These are phyloP conservation scores for Ceyx cyanopectus DNA, from an alignment of 2,113 vertebrate genomes.

Conservation along the genomic window DNA sequence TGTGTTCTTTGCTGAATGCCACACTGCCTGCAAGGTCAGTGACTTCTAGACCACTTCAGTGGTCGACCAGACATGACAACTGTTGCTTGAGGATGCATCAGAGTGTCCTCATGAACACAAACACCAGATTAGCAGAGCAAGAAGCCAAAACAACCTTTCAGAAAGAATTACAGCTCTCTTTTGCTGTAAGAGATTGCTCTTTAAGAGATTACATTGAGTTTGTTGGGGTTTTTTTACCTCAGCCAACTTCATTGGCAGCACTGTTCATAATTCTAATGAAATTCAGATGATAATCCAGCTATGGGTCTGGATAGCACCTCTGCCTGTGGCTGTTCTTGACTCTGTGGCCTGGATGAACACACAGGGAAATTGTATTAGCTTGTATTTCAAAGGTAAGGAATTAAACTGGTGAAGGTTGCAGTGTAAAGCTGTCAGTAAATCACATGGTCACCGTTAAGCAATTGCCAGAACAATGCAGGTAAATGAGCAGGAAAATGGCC, in stretches of 20 bases:
- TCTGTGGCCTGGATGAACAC: constrained; percentile 17
- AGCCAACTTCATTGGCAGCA: not conserved
- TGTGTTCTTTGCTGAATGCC: not conserved
- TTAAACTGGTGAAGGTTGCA: not conserved
- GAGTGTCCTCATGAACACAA: constrained; percentile 19
- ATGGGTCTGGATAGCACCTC: not conserved
- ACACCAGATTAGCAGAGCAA: constrained; percentile 5
- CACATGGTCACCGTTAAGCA: not conserved
- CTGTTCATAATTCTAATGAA: constrained; percentile 39
- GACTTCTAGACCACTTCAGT: not conserved
- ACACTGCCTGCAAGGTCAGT: not conserved
- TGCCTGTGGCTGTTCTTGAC: not conserved
- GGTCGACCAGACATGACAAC: not conserved
- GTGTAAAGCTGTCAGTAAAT: not conserved
- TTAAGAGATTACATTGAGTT: not conserved
- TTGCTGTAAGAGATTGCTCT: not conserved
- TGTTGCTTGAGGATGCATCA: constrained; percentile 11
- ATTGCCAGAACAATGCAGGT: not conserved
- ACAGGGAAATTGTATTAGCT: not conserved
- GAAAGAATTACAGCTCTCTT: constrained; percentile 3
- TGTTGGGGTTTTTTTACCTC: not conserved
- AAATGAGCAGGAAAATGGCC: not conserved
- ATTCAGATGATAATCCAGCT: constrained; percentile 20
- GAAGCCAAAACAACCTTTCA: constrained; percentile 26
- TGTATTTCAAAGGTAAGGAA: not conserved